Evolutionary conservation across 2,888 invertebrate genomes (phyloP).

Genomic region (Dermolepida albohirtum): DNA sequence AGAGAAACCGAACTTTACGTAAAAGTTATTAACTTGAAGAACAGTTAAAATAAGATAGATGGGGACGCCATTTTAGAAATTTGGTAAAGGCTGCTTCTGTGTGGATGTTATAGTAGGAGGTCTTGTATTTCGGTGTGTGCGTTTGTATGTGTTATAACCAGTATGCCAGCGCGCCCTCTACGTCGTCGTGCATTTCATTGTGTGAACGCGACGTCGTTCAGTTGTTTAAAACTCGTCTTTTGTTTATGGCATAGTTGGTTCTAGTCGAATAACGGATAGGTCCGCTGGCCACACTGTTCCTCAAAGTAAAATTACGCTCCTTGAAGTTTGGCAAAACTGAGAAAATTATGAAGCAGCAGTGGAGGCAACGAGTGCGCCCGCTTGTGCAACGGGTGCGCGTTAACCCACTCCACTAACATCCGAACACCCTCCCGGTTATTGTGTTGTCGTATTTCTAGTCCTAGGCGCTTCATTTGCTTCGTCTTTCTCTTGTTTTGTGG

Average conservation of each 20-base stretch:
- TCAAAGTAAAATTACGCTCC: conserved; percentile 64
- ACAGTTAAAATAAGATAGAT: conserved; percentile 63
- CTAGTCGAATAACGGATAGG: conserved; percentile 49
- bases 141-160: background rate
- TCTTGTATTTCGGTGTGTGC: background rate
- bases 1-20: conserved; percentile 46
- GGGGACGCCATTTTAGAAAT: conserved; percentile 60
- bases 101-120: no score
- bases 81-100: conserved; percentile 2
- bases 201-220: conserved; percentile 50
- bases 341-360: conserved; percentile 60
- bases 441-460: conserved; percentile 8
- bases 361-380: conserved; percentile 12
- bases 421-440: conserved; percentile 4
- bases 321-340: conserved; percentile 63
- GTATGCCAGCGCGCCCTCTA: no score
- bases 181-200: conserved; percentile 60
- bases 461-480: conserved; percentile 9
- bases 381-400: conserved; percentile 8
- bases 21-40: conserved; percentile 61
- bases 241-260: conserved; percentile 48
- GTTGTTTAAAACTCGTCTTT: conserved; percentile 27
- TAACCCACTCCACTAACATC: conserved; percentile 2
- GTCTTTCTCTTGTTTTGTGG: no score
- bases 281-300: conserved; percentile 57